Conservation (phyloP, 1,140 invertebrate genomes). For the Drosophila murphyi region DNA sequence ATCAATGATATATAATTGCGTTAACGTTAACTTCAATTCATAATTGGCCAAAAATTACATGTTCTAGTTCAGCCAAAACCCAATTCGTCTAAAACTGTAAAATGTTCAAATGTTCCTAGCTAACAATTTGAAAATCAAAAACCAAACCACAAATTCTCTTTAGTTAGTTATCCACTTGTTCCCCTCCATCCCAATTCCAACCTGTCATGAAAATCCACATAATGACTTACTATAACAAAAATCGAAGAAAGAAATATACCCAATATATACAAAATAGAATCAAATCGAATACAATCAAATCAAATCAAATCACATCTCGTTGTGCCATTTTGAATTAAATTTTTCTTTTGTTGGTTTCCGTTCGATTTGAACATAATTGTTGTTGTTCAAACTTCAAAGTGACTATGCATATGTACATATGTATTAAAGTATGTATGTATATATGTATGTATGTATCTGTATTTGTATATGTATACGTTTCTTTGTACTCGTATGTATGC, state of each 20-base stretch:
- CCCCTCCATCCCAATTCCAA: conserved; percentile 16
- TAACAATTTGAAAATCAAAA: conserved; percentile 49
- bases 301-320: conserved; percentile 13
- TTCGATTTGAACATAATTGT: conserved; percentile 75
- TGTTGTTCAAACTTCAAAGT: conserved; percentile 62
- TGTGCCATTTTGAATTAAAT: conserved; percentile 25
- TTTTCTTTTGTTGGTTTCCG: conserved; percentile 72
- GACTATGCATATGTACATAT: conserved; percentile 45
- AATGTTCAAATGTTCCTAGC: conserved; percentile 47
- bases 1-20: conserved; percentile 63
- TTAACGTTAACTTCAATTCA: conserved; percentile 77
- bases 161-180: conserved; percentile 65
- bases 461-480: conserved; percentile 11
- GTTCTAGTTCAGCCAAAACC: conserved; percentile 42
- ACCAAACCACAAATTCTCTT: conserved; percentile 34
- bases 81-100: conserved; percentile 49
- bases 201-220: not conserved
- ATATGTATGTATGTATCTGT: conserved; percentile 5
- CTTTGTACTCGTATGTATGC: conserved; percentile 15
- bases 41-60: conserved; percentile 65
- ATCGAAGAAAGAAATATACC: conserved; percentile 1
- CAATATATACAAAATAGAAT: not conserved
- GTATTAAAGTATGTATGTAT: conserved; percentile 1
- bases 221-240: conserved; percentile 3
- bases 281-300: conserved; percentile 14